These are phyloP conservation scores for Adelosebastes latens DNA, from an alignment of 2,797 vertebrate species.

Conservation along the genomic window DNA sequence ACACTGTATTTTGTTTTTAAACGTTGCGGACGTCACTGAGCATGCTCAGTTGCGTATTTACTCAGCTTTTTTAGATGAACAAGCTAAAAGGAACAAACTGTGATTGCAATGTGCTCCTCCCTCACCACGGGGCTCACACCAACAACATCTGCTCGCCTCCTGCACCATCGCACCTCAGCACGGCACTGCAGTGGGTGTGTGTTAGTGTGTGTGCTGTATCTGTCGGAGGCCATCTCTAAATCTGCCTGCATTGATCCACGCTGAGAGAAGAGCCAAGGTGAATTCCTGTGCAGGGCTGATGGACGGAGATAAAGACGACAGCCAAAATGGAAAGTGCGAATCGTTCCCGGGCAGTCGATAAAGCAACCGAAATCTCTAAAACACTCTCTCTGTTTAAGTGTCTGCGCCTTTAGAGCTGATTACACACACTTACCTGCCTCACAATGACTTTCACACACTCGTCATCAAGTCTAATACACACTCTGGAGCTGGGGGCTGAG, in stretches of 20 bases:
- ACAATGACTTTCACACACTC: conserved; percentile 19
- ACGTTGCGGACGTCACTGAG: not conserved
- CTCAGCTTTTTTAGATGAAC: not conserved
- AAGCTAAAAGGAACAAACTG: not conserved
- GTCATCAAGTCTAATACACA: conserved; percentile 1
- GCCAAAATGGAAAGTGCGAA: conserved; percentile 48
- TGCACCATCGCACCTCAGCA: conserved; percentile 10
- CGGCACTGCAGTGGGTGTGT: conserved; percentile 7
- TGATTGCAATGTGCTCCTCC: not conserved
- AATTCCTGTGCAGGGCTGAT: conserved; percentile 48
- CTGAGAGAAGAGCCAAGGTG: conserved; percentile 32
- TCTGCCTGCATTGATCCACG: conserved; percentile 50
- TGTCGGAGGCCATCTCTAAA: conserved; percentile 46
- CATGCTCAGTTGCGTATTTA: not conserved
- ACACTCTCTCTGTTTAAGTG: conserved; percentile 18
- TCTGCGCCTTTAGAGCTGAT: conserved; percentile 33
- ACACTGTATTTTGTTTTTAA: not conserved
- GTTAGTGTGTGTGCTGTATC: not conserved
- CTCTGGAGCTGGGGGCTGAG: not conserved
- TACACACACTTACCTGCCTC: conserved; percentile 25
- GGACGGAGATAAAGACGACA: conserved; percentile 48
- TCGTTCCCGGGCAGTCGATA: conserved; percentile 8
- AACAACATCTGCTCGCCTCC: conserved; percentile 27
- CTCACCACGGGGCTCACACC: not conserved
- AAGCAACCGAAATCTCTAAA: conserved; percentile 12